These are phyloP conservation scores for Corella eumyota DNA, from an alignment of 23 tunicate species.

Conservation along the genomic window DNA sequence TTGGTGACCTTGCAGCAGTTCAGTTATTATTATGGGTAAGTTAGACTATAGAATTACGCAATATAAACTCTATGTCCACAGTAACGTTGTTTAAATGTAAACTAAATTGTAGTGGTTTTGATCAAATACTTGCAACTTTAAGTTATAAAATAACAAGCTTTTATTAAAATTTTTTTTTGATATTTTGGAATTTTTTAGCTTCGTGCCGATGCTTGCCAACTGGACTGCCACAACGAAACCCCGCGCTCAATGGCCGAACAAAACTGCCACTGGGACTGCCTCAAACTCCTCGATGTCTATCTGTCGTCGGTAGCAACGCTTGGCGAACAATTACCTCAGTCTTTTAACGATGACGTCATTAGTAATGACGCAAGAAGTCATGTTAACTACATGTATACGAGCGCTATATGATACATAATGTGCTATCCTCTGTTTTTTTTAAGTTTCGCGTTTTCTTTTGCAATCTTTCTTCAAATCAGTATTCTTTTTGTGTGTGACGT, in stretches of 20 bases:
- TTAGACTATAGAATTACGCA: neutral
- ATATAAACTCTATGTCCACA: neutral
- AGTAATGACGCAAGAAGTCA: conserved; percentile 21
- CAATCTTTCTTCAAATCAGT: conserved; percentile 6
- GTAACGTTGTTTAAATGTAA: neutral
- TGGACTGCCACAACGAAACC: conserved; percentile 34
- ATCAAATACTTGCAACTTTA: neutral
- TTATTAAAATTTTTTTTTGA: neutral
- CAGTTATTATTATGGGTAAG: conserved; percentile 87
- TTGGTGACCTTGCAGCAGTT: conserved; percentile 61
- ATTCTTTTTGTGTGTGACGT: conserved; percentile 5
- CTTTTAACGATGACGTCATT: conserved; percentile 12
- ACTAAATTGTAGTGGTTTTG: neutral
- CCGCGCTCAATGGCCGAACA: conserved; percentile 45
- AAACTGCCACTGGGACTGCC: conserved; percentile 49
- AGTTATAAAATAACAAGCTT: neutral
- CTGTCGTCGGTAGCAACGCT: conserved; percentile 3
- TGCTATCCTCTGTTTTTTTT: neutral
- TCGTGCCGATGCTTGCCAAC: conserved; percentile 24
- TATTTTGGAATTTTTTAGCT: conserved; percentile 16
- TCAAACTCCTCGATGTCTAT: conserved; percentile 19
- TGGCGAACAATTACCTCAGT: conserved; percentile 18
- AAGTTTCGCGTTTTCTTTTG: neutral
- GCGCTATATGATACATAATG: conserved; percentile 38
- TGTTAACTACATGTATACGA: conserved; percentile 80